Evolutionary conservation across 2,797 vertebrate species (phyloP).

Genomic region (Zalophus californianus): DNA sequence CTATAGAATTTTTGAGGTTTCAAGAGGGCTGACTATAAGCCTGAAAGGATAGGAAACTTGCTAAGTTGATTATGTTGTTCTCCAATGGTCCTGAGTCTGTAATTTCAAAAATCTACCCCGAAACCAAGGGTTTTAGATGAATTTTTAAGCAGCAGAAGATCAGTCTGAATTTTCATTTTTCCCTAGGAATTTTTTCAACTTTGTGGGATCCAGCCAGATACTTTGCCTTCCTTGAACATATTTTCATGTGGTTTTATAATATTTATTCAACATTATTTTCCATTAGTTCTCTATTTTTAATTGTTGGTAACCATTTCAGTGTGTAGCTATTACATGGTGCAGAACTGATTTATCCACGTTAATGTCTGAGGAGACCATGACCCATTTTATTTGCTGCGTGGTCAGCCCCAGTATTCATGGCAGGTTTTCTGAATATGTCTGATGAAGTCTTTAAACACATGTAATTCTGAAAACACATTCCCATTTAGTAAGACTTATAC

Average conservation of each 20-base stretch:
- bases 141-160: constrained; percentile 65
- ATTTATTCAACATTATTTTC: constrained; percentile 74
- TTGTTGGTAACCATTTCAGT: constrained; percentile 81
- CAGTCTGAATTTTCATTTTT: constrained; percentile 74
- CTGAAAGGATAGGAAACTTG: constrained; percentile 10
- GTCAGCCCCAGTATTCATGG: constrained; percentile 81
- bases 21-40: not conserved
- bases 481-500: constrained; percentile 82
- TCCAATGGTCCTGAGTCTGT: not conserved
- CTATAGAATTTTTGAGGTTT: not conserved
- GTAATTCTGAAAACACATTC: constrained; percentile 86
- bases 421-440: constrained; percentile 86
- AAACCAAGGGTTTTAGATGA: constrained; percentile 29
- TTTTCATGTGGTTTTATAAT: constrained; percentile 68
- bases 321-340: constrained; percentile 54
- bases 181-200: constrained; percentile 70
- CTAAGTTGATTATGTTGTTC: not conserved
- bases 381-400: constrained; percentile 79
- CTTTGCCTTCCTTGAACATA: constrained; percentile 69
- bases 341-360: constrained; percentile 79
- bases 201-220: constrained; percentile 69
- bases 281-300: constrained; percentile 78
- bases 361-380: constrained; percentile 77
- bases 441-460: constrained; percentile 84
- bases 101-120: constrained; percentile 6